phyloP scores from a whole-genome alignment of 2,888 invertebrate species.

The Eristalis pertinax region DNA sequence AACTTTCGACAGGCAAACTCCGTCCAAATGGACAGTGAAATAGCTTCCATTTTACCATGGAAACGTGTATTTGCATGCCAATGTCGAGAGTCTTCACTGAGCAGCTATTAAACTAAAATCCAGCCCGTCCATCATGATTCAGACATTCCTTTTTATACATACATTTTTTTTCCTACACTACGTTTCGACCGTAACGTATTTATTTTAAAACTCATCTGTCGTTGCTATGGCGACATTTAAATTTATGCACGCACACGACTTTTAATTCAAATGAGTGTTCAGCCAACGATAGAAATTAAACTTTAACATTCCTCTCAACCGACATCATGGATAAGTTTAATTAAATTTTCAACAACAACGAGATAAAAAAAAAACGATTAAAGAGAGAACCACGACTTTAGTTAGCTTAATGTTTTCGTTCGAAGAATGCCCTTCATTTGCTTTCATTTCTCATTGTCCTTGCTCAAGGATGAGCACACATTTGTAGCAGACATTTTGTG shows the following conservation, averaged over 20 bases:
- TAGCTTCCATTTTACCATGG: not conserved
- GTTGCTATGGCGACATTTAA: not conserved
- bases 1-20: not conserved
- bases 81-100: not conserved
- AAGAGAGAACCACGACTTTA: not conserved
- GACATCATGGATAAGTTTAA: not conserved
- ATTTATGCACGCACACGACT: constrained; percentile 1
- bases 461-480: not conserved
- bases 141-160: not conserved
- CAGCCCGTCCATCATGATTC: not conserved
- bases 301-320: not conserved
- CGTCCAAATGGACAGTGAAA: not conserved
- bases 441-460: not conserved
- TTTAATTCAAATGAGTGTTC: not conserved
- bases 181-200: not conserved
- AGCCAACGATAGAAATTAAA: constrained; percentile 1
- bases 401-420: not conserved
- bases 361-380: not conserved
- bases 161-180: not conserved
- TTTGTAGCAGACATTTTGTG: not conserved
- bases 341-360: constrained; percentile 3
- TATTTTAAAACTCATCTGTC: not conserved
- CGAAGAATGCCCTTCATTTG: not conserved
- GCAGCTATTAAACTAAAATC: not conserved
- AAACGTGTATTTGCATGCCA: not conserved